Conservation (phyloP, 2,113 vertebrate species). For the Catagonus wagneri region DNA sequence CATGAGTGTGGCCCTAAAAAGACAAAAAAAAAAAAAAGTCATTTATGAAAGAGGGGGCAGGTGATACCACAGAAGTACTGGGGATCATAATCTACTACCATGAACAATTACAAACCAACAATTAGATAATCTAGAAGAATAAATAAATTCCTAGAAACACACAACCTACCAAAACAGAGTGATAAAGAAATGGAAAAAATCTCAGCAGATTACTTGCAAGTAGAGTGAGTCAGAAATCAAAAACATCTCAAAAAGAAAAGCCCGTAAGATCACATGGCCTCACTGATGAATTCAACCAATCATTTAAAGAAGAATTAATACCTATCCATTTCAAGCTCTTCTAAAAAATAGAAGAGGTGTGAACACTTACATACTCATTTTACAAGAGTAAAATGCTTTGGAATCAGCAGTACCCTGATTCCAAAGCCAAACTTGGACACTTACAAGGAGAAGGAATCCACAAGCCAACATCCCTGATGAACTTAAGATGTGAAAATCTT, state of each 20-base stretch:
- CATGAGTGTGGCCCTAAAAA: too few species aligned
- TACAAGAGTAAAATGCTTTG: neutral
- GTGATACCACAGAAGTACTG: neutral
- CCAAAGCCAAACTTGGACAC: neutral
- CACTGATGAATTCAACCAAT: neutral
- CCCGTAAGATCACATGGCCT: neutral
- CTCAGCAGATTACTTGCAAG: neutral
- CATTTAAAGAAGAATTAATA: neutral
- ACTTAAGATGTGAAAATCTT: neutral
- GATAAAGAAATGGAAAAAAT: neutral
- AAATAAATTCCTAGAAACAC: neutral
- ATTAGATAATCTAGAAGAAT: neutral
- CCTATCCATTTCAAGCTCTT: neutral
- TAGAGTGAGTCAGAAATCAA: neutral
- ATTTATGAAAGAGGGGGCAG: neutral
- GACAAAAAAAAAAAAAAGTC: too few species aligned
- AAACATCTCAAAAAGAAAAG: neutral
- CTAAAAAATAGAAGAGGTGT: neutral
- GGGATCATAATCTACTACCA: neutral
- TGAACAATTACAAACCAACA: neutral
- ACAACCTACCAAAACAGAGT: neutral
- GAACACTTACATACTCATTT: neutral
- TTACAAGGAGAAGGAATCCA: neutral
- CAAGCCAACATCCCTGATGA: neutral
- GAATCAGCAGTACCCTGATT: neutral